Base-by-base conservation (phyloP, 37 sponge, comb jelly and placozoan genomes). In the Chondrosia reniformis region DNA sequence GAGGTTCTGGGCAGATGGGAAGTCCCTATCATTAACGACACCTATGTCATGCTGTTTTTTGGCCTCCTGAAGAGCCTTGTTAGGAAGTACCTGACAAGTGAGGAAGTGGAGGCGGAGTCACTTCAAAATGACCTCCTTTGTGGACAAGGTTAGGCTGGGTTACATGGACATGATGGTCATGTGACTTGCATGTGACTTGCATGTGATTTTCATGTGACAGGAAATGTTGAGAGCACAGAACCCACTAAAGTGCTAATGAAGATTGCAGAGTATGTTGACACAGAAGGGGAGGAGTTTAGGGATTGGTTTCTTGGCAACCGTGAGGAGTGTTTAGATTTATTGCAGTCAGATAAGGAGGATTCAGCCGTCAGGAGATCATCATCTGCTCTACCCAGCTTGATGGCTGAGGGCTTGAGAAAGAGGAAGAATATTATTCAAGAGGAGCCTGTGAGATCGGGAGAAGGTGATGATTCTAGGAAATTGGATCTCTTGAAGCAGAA, bases 21-120 rank as follows among this genome's bases (percentile, higher is more conserved):
- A 46, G 87, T 89, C 17, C 93, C 93, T 45, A 80, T 93, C 40
- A 79, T 74, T 59, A 93, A 93, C 46, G 93, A 93, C 74, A 83
- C 87, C 19, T 93, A 89, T 74, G 93, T 93, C 24, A 93, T 93
- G 93, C 55, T 93, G 22, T 93, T 93, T 75, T 93, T 93, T 77
- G 93, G 93, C 22, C 49, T 93, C 52, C 73, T 93, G 44, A 89
- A 93, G 90, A 86, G 76, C 64, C 76, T 92, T 3, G 92, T 92
- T 5, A 9, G 46, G 28, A 78, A 67, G 39, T 87, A 72, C 46
- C 81, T 93, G 2, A 42, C 69, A 10, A 77, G 80, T 38, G 25
- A 83, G 1, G 42, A 64, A 33, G 6, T 78, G 77, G 34, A 92
- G 89, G 93, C 87, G 8, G 76, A 86, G 64, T 86, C 93, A 62